Evolutionary conservation across 30 jellyfish, hydroid and myxozoan species (phyloP), one percentile per base, ranked within the genome.

Genomic region (Rhopilema esculentum): DNA sequence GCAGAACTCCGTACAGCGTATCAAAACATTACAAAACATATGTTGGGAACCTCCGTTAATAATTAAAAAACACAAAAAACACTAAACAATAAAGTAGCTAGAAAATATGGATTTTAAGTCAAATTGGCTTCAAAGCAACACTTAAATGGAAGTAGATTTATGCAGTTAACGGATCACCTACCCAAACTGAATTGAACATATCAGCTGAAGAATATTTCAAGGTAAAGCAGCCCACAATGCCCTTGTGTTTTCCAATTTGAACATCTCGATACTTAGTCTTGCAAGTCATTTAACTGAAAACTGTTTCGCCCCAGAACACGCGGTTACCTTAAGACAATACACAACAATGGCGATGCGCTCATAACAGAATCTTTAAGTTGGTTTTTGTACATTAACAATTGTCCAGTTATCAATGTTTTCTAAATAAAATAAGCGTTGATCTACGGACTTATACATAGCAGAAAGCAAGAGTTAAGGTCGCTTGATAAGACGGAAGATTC

Each of bases 371-470:
- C 27, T 53, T 70, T 22, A 53, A 4, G 21, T 23, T 27, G 49
- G 49, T 53, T 28, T 70, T 70, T 70, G 80, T 70, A 20, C 80
- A 70, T 70, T 24, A 28, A 27, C 33, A 29, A 70, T 70, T 70
- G 80, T 27, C 63, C 25, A 53, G 64, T 70, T 70, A 70, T 70
- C 80, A 27, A 70, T 70, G 27, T 70, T 70, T 70, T 70, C 80
- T 70, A 70, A 70, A 70, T 70, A 70, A 70, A 70, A 70, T 70
- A 27, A 70, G 40, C 80, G 40, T 70, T 28, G 80, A 70, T 70
- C 80, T 27, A 70, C 63, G 49, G 80, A 28, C 80, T 70, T 19
- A 70, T 28, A 70, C 33, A 70, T 19, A 53, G 17, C 64, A 70
- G 64, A 70, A 70, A 70, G 80, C 63, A 70, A 70, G 80, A 27